Evolutionary conservation across 2,113 vertebrate genomes (phyloP), one percentile per base, ranked within the genome.

Genomic region (Dasyornis broadbenti): DNA sequence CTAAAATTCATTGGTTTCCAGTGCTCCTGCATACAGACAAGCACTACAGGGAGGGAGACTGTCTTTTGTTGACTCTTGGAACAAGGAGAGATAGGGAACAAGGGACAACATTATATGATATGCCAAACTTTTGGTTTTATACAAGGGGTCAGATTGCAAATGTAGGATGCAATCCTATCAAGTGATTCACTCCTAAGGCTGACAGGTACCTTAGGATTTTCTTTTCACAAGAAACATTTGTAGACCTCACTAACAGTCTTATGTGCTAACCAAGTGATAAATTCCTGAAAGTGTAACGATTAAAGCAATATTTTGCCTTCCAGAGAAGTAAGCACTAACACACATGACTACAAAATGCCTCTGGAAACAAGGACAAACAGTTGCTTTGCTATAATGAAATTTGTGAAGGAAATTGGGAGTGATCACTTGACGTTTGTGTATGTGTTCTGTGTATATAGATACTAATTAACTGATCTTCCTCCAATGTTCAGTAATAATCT

Each of bases 391-490:
- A 12, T 66, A 92, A 91, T 59, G 37, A 86, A 73, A 92, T 92
- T 54, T 75, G 45, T 63, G 77, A 82, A 91, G 77, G 80, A 91
- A 96, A 91, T 22, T 42, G 40, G 64, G 35, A 92, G 59, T 61
- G 53, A 92, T 86, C 76, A 90, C 49, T 66, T 79, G 50, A 71
- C 33, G 39, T 64, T 63, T 56, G 11, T 39, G 44, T 22, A 31
- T 12, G 39, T 9, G 47, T 14, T 52, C 27, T 59, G 26, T 42
- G 40, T 33, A 9, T 56, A 44, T 1, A 49, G 37, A 27, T 73
- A 77, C 9, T 61, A 73, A 81, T 73, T 40, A 89, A 39, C 64
- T 63, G 50, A 56, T 86, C 71, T 94, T 83, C 39, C 56, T 92
- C 35, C 68, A 73, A 50, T 54, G 63, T 63, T 69, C 73, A 73